phyloP scores from a whole-genome alignment of 35 echinoderm and acorn worm species.

The Stichopus chloronotus region DNA sequence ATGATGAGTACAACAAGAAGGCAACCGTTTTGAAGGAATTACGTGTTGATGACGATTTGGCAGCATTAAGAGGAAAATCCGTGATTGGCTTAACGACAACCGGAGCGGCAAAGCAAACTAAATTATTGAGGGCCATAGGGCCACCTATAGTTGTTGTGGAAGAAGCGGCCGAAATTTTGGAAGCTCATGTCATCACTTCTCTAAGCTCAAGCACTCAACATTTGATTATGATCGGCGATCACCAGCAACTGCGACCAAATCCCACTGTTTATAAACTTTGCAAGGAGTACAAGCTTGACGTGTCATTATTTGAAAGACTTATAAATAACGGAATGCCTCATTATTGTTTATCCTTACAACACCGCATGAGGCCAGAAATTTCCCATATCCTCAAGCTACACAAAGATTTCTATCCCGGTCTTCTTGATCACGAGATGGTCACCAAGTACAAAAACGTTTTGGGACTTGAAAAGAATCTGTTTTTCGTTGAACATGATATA shows the following conservation, averaged over 20 bases:
- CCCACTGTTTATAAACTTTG: slow-evolving; percentile 89
- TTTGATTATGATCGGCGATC: slow-evolving; percentile 95
- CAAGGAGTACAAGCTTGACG: slow-evolving; percentile 79
- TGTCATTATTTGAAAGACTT: slow-evolving; percentile 94
- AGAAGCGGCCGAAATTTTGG: slow-evolving; percentile 96
- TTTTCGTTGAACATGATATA: slow-evolving; percentile 73
- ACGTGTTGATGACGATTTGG: slow-evolving; percentile 57
- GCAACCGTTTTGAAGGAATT: slow-evolving; percentile 26
- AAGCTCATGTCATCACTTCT: slow-evolving; percentile 84
- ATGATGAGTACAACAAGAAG: background rate
- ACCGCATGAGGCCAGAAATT: slow-evolving; percentile 90
- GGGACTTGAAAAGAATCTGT: slow-evolving; percentile 68
- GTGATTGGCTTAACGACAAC: slow-evolving; percentile 96
- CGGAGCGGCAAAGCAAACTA: slow-evolving; percentile 79
- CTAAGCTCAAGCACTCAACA: slow-evolving; percentile 79
- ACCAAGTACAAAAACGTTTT: slow-evolving; percentile 20
- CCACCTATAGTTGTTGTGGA: slow-evolving; percentile 87
- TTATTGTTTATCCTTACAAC: slow-evolving; percentile 65
- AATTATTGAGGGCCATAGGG: slow-evolving; percentile 61
- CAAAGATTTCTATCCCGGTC: slow-evolving; percentile 59
- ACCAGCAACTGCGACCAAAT: slow-evolving; percentile 95
- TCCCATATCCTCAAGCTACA: slow-evolving; percentile 67
- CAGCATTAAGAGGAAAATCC: slow-evolving; percentile 38
- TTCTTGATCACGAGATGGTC: slow-evolving; percentile 63
- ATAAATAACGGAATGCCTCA: slow-evolving; percentile 80